Base-by-base conservation (phyloP, 2,888 invertebrate species). In the Hypomecis atomaria region DNA sequence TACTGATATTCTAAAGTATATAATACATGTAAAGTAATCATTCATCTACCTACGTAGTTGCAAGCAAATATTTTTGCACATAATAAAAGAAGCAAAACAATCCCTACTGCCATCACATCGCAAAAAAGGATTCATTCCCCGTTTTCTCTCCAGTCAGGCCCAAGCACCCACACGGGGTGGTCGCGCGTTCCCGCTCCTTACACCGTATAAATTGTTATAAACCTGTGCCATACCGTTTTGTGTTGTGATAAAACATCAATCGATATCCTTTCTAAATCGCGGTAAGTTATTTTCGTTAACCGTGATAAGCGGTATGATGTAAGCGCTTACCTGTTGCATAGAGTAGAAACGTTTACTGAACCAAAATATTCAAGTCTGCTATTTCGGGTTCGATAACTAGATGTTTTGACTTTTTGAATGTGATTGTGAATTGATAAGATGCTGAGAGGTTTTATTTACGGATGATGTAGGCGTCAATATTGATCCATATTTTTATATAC, bases 231-330 rank as follows among this genome's bases (percentile, higher is more conserved):
- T 34, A 42, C 48, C 13, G 23, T 53, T 55, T 11, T 55, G 62
- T 57, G 36, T 62, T 57, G 59, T 59, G 63, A 59, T 59, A 64
- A 63, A 59, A 53, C 48, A 49, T 38, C 49, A 55, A 59, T 59
- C 59, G 13, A 59, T 64, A 64, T 40, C 54, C 6, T n/a, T 49
- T 55, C 49, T 50, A 13, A 44, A 44, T 13, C 49, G 59, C 23
- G 55, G 63, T 64, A 64, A 64, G 63, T 59, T 33, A 49, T 48
- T 54, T 52, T 57, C 11, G 33, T 44, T 42, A 13, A 33, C n/a
- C 11, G 38, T n/a, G 38, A 33, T 33, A 42, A n/a, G 10, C 36
- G 9, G 34, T 44, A 55, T 8, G 7, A 38, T 23, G 3, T 23
- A 33, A 40, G 33, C 2, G 5, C 4, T 36, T 48, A 63, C 63